Evolutionary conservation across 92 coral and sea anemone species (phyloP).

Genomic region (Desmophyllum pertusum): DNA sequence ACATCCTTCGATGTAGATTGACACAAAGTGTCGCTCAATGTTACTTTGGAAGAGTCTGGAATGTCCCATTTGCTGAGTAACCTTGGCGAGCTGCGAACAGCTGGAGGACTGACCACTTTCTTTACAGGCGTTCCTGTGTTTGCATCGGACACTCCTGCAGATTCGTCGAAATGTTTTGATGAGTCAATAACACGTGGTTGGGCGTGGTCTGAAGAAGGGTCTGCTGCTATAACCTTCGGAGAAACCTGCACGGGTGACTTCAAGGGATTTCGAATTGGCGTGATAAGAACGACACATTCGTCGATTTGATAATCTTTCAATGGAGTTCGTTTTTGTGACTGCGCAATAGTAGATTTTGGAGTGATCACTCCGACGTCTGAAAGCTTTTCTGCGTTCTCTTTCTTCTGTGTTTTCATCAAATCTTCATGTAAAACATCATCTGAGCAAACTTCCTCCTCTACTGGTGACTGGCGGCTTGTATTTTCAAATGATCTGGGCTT

Average conservation of each 20-base stretch:
- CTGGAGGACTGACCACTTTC: not conserved
- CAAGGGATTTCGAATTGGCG: conserved; percentile 19
- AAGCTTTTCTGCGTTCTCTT: not conserved
- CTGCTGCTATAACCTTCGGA: not conserved
- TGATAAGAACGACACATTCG: conserved; percentile 19
- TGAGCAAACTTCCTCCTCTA: not conserved
- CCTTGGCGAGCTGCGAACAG: conserved; percentile 9
- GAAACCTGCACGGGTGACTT: conserved; percentile 16
- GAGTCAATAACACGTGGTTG: not conserved
- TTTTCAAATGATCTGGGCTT: not conserved
- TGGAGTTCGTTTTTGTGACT: conserved; percentile 4
- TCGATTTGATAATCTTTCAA: not conserved
- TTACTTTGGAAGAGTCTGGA: conserved; percentile 1
- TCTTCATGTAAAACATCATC: not conserved
- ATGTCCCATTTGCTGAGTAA: conserved; percentile 4
- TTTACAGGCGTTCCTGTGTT: not conserved
- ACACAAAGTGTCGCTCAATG: not conserved
- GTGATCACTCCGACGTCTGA: not conserved
- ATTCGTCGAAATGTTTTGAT: not conserved
- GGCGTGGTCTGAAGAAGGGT: not conserved
- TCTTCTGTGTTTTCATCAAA: conserved; percentile 12
- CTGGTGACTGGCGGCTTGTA: not conserved
- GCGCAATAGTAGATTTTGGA: not conserved
- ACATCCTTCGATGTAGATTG: not conserved
- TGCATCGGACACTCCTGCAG: not conserved